Base-by-base conservation (phyloP, 1,140 invertebrate species). In the Zaprionus nigranus region DNA sequence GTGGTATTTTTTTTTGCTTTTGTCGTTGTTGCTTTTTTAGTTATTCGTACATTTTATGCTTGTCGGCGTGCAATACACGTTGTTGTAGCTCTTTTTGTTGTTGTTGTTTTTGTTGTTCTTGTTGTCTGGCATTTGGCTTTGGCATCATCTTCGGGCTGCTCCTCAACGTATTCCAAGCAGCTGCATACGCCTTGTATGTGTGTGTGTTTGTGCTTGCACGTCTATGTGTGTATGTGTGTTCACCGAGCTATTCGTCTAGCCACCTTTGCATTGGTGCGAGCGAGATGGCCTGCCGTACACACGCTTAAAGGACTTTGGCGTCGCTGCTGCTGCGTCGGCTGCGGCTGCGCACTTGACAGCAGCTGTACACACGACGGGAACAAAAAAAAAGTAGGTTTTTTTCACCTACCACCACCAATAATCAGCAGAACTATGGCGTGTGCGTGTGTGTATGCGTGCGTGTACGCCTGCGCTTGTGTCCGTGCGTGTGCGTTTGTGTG, bases 321-420 rank as follows among this genome's bases (percentile, higher is more conserved):
- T 59, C 60, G 64, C 53, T 34, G 30, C 30, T 53, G 49, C 20
- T 38, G 34, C 22, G 38, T 59, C 46, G 26, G 71, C 64, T 75
- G 46, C 67, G 67, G 49, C 79, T 79, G 76, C 76, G 76, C 79
- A 79, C 63, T 76, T 81, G 79, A 76, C 76, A 78, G 76, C 71
- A 81, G 76, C 72, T 81, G 76, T 81, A 81, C 77, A 72, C 57
- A 40, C 53, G 58, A 53, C 34, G 53, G 17, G 30, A 34, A 34
- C 5, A 24, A 49, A 46, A 67, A 67, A 70, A 74, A 67, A 68
- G 66, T 53, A 57, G 38, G 66, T 69, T 49, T 63, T 62, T 74
- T 69, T 70, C 72, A 68, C 65, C 66, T 69, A 63, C 72, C 66
- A 63, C 72, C 66, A 75, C 65, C 71, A 46, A 68, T 57, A 58